Percentiles rank a stretch among this genome's conserved stretches.
These are phyloP conservation scores for Platycheirus rosarum DNA, from an alignment of 2,888 invertebrate species.

Conservation along the genomic window DNA sequence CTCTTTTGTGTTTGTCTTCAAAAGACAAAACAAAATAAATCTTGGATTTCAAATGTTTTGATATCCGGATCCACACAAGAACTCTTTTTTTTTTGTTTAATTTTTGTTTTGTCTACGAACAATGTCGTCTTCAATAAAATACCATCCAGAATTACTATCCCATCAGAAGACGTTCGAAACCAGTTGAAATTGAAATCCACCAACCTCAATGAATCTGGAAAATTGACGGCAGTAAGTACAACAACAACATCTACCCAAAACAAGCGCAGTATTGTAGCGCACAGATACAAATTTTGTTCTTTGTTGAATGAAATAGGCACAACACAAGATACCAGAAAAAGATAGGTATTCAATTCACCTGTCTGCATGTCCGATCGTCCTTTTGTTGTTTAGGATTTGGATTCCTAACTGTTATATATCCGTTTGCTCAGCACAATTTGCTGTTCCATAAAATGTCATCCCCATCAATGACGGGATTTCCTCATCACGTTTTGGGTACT, in stretches of 20 bases:
- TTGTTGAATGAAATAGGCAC: neutral
- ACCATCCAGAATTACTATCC: too few species aligned
- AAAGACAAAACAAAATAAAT: too few species aligned
- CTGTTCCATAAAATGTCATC: slow-evolving; percentile 47
- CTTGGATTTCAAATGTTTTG: too few species aligned
- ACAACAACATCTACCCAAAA: neutral
- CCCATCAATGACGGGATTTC: slow-evolving; percentile 35
- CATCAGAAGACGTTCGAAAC: slow-evolving; percentile 39
- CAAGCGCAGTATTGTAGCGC: neutral
- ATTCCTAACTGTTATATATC: slow-evolving; percentile 13
- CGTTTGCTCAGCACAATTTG: slow-evolving; percentile 40
- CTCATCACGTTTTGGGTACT: slow-evolving; percentile 26
- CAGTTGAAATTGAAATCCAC: slow-evolving; percentile 64
- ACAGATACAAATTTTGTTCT: neutral
- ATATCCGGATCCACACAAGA: too few species aligned
- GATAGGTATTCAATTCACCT: slow-evolving; percentile 59
- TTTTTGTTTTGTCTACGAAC: neutral
- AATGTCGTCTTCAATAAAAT: neutral
- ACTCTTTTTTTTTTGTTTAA: neutral
- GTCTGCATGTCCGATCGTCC: slow-evolving; percentile 25
- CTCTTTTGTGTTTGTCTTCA: too few species aligned
- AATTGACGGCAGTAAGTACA: slow-evolving; percentile 21
- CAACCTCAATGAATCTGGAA: slow-evolving; percentile 25
- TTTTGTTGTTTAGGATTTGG: slow-evolving; percentile 30
- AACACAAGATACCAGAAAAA: slow-evolving; percentile 32